phyloP scores from a whole-genome alignment of 1,140 invertebrate genomes.

The Brachionus rubens region DNA sequence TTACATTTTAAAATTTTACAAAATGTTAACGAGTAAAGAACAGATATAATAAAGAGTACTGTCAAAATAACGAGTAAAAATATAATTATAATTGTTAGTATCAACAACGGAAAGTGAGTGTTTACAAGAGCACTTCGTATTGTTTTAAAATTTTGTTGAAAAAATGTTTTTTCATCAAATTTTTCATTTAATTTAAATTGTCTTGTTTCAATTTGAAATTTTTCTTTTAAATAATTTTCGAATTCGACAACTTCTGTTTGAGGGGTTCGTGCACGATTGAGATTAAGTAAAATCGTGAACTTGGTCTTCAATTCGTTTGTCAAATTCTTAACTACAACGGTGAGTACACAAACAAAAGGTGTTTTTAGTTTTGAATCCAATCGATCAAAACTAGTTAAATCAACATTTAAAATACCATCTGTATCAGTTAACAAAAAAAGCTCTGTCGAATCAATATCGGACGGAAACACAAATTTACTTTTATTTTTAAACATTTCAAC shows the following conservation, averaged over 20 bases:
- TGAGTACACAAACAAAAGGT: background rate
- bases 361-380: background rate
- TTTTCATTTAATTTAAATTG: background rate
- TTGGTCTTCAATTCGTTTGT: background rate
- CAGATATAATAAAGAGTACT: constrained; percentile 21
- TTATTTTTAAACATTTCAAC: constrained; percentile 3
- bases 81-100: constrained; percentile 24
- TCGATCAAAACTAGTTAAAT: background rate
- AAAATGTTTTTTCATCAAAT: background rate
- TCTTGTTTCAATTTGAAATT: background rate
- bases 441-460: background rate
- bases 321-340: background rate
- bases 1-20: constrained; percentile 10
- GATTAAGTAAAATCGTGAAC: background rate
- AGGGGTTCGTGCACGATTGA: background rate
- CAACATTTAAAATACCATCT: background rate
- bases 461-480: background rate
- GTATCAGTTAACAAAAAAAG: background rate
- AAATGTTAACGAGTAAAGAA: constrained; percentile 25
- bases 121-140: background rate
- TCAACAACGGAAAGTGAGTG: background rate
- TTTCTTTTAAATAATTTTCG: background rate
- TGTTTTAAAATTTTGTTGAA: constrained; percentile 6
- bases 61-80: constrained; percentile 1
- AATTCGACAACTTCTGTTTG: background rate